These are phyloP conservation scores for Hipposideros larvatus DNA, from an alignment of 2,797 vertebrate genomes.

Conservation along the genomic window DNA sequence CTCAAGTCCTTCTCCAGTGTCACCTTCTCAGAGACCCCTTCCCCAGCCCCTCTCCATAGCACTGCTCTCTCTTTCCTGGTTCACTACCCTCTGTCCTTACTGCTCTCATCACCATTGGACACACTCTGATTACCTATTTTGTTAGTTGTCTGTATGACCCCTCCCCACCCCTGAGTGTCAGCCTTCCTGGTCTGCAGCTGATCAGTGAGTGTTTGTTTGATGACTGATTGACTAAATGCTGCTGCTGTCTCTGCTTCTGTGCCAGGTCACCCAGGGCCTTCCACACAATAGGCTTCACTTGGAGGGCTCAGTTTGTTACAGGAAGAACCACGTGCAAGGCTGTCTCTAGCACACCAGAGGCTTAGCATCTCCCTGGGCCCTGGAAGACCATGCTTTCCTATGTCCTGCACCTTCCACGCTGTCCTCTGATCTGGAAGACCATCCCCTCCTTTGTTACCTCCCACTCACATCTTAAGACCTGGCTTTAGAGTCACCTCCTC, in stretches of 20 bases:
- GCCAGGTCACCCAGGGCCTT: neutral
- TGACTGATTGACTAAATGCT: neutral
- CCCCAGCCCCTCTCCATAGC: neutral
- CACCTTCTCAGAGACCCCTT: neutral
- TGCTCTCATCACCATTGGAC: neutral
- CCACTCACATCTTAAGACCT: neutral
- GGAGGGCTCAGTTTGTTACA: neutral
- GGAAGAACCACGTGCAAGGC: neutral
- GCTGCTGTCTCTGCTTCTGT: neutral
- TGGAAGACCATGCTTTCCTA: neutral
- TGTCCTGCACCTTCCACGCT: neutral
- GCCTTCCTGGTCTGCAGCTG: neutral
- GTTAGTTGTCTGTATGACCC: neutral
- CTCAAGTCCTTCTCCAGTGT: neutral
- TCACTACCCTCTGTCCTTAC: neutral
- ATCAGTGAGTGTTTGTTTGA: neutral
- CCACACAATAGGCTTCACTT: too few relatives aligned
- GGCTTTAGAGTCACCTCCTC: neutral
- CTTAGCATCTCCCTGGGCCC: neutral
- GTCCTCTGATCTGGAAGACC: neutral
- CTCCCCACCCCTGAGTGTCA: neutral
- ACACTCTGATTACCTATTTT: neutral
- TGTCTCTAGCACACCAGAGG: neutral
- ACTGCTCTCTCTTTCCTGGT: neutral
- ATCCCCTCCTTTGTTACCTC: neutral